Percentiles rank a stretch among this genome's conserved stretches.
These are phyloP conservation scores for Cremastinae sp. DNA, from an alignment of 2,888 invertebrate species.

Conservation along the genomic window DNA sequence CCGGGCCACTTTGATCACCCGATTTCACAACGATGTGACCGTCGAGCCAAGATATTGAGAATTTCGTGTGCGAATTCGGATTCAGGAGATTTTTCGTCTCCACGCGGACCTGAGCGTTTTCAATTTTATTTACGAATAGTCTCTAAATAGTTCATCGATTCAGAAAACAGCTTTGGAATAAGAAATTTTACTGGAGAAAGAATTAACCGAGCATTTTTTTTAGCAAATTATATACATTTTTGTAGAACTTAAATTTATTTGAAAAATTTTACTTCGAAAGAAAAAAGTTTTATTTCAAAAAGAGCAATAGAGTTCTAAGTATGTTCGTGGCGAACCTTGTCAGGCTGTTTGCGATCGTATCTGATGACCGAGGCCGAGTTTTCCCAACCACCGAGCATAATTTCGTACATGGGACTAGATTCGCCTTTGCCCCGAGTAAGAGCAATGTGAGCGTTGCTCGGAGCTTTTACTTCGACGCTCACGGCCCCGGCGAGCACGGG, in stretches of 20 bases:
- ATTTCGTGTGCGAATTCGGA: conserved; percentile 82
- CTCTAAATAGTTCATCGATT: too few relatives aligned
- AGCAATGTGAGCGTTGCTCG: conserved; percentile 85
- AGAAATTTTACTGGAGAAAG: background rate
- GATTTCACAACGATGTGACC: conserved; percentile 82
- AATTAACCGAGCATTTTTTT: background rate
- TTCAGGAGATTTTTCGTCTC: conserved; percentile 83
- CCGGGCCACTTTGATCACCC: conserved; percentile 80
- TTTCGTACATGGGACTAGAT: conserved; percentile 85
- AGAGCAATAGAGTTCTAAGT: conserved; percentile 33
- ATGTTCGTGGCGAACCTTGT: conserved; percentile 81
- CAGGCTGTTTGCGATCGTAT: conserved; percentile 84
- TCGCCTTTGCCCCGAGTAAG: conserved; percentile 82
- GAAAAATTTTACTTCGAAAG: background rate
- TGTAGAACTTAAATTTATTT: background rate
- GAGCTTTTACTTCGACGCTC: conserved; percentile 83
- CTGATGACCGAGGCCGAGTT: conserved; percentile 85
- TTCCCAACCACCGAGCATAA: conserved; percentile 87
- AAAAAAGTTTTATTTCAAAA: conserved; percentile 10
- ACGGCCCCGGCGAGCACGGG: conserved; percentile 82
- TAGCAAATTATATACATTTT: background rate
- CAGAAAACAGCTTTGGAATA: too few relatives aligned
- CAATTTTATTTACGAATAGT: conserved; percentile 6
- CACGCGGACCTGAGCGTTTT: conserved; percentile 80
- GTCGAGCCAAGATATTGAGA: conserved; percentile 83